A percentile compares a stretch with the other conserved stretches of the same genome.
These are phyloP conservation scores for Corapipo altera DNA, from an alignment of 2,113 vertebrate genomes.

Conservation along the genomic window DNA sequence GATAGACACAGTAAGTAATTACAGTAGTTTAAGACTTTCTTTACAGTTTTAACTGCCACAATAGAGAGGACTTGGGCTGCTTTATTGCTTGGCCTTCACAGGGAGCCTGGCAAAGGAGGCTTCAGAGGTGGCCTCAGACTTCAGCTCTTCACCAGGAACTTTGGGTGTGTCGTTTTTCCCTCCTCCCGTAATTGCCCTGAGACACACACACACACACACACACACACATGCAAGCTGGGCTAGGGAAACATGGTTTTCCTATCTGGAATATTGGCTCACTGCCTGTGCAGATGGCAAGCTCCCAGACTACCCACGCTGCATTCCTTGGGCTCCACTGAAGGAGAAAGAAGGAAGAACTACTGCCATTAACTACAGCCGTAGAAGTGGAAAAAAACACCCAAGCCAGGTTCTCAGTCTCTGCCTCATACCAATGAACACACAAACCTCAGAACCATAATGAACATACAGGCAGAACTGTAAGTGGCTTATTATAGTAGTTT, in stretches of 20 bases:
- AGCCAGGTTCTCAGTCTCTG: neutral
- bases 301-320: neutral
- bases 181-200: neutral
- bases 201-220: neutral
- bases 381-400: neutral
- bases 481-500: conserved; percentile 15
- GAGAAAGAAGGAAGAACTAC: neutral
- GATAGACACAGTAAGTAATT: neutral
- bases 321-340: neutral
- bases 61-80: neutral
- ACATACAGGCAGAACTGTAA: neutral
- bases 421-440: neutral
- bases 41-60: neutral
- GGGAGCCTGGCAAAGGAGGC: neutral
- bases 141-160: neutral
- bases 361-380: neutral
- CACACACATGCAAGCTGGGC: neutral
- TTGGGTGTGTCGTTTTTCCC: neutral
- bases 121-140: neutral
- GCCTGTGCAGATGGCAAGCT: neutral
- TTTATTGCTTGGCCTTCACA: neutral
- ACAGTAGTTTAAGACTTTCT: neutral
- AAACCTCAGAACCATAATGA: conserved; percentile 1
- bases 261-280: neutral
- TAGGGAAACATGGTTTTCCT: neutral